phyloP scores from a whole-genome alignment of 2,888 invertebrate genomes.

The Alcis repandata region DNA sequence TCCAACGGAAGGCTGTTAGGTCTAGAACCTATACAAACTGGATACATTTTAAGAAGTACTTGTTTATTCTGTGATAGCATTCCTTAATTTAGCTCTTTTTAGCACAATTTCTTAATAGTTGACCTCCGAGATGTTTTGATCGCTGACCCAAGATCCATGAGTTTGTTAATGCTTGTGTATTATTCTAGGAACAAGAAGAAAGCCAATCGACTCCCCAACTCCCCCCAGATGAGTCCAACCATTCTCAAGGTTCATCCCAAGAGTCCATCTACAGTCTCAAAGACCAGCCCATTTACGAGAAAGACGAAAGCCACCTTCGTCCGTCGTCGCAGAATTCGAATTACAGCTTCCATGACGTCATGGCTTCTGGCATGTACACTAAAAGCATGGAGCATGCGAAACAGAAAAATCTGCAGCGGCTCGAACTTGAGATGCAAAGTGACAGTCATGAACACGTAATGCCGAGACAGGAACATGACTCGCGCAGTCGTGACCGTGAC shows the following conservation, averaged over 20 bases:
- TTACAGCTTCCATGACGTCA: constrained; percentile 76
- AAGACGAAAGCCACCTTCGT: constrained; percentile 75
- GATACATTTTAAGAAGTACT: too few relatives aligned
- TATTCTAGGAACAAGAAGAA: constrained; percentile 44
- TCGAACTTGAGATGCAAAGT: constrained; percentile 4
- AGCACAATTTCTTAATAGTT: too few relatives aligned
- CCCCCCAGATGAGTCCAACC: constrained; percentile 59
- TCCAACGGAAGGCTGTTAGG: too few relatives aligned
- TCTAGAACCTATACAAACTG: too few relatives aligned
- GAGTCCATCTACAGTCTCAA: constrained; percentile 62
- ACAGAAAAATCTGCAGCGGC: not conserved
- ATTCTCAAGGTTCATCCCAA: constrained; percentile 71
- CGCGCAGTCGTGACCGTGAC: not conserved
- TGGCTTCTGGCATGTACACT: constrained; percentile 43
- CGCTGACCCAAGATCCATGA: not conserved
- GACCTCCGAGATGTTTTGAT: too few relatives aligned
- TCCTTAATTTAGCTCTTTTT: too few relatives aligned
- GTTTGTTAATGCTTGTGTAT: not conserved
- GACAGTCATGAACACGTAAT: constrained; percentile 5
- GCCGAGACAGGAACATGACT: constrained; percentile 35
- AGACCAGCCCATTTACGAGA: constrained; percentile 59
- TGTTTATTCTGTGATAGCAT: too few relatives aligned
- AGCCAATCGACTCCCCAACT: constrained; percentile 40
- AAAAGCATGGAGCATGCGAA: constrained; percentile 17
- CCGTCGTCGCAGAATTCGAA: constrained; percentile 77